Base-by-base conservation (phyloP, 2,797 vertebrate species). In the Falco naumanni region DNA sequence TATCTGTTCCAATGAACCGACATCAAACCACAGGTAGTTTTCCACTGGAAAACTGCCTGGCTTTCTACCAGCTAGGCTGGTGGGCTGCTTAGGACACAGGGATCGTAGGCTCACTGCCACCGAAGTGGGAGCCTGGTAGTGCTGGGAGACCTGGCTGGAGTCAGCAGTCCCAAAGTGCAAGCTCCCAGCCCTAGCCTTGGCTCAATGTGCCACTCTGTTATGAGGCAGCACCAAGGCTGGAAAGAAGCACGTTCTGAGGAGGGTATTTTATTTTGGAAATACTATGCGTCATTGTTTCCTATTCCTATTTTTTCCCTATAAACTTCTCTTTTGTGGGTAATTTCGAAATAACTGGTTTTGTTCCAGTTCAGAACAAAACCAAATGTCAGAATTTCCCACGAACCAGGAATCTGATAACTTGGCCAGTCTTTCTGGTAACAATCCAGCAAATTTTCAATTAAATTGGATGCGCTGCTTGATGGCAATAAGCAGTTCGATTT, bases 321-420 rank as follows among this genome's bases (percentile, higher is more conserved):
- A 94, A 95, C 33, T 69, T 90, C 75, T 95, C 54, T 93, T 95
- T 93, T 96, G 91, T 93, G 95, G 96, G 75, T 61, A 71, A 61
- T 96, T 96, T 96, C 0, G 3, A 94, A 96, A 96, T 85, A 95
- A 57, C 57, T 92, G 95, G 33, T 43, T 60, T 84, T 0, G 0
- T 92, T 96, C 95, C 96, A 96, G 91, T 96, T 92, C 78, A 93
- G 87, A 96, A 22, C 68, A 92, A 97, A 94, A 84, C 84, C 86
- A 70, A 96, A 96, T 80, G 89, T 94, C 78, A 89, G 90, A 94
- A 96, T 96, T 97, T 97, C 96, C 96, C 96, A 97, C n/a, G 78
- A 87, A 96, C 59, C 53, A 93, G 92, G 93, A 89, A 92, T 96
- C 2, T 56, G 81, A 94, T 75, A 66, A 87, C 93, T 87, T 95